Evolutionary conservation across 2,113 vertebrate species (phyloP), one percentile per base, ranked within the genome.

Genomic region (Forbesichthys agassizii): DNA sequence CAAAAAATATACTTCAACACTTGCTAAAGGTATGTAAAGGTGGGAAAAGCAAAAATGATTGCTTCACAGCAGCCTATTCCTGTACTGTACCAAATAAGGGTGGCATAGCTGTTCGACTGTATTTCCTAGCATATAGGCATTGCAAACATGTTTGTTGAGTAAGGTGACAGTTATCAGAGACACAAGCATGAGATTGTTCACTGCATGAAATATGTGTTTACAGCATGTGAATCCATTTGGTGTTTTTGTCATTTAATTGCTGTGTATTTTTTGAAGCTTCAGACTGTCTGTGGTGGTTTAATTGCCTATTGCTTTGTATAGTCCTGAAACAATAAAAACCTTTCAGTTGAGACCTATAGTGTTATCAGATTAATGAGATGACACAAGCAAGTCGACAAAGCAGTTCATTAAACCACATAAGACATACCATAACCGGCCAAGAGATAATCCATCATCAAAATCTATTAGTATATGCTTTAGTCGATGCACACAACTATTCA

Each of bases 391-490:
- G 55, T 33, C 56, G 6, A 57, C 11, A 10, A 71, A 61, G 49
- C 61, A 33, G 51, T 78, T 74, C 48, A 82, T 78, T 71, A 74
- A 48, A 69, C 72, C 66, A 75, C 33, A 63, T 59, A 42, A 12
- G 33, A 14, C 36, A 20, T 5, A 13, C 52, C n/a, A 14, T n/a
- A 54, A 54, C 36, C 4, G 36, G 36, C 36, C 36, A 42, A 42
- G 36, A n/a, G n/a, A 54, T 13, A 54, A 54, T 14, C 52, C 13
- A 54, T n/a, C 52, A 54, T 16, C n/a, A 16, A 51, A 51, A 11
- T 10, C 12, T 51, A 51, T 51, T 51, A 12, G 12, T 11, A 11
- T 13, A 51, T 3, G 48, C 12, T 12, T 51, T 12, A 51, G 48
- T 51, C 48, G 1, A 13, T 13, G 12, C 10, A 51, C 48, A 13